phyloP scores from a whole-genome alignment of 2,113 vertebrate species.

The Dascyllus trimaculatus region DNA sequence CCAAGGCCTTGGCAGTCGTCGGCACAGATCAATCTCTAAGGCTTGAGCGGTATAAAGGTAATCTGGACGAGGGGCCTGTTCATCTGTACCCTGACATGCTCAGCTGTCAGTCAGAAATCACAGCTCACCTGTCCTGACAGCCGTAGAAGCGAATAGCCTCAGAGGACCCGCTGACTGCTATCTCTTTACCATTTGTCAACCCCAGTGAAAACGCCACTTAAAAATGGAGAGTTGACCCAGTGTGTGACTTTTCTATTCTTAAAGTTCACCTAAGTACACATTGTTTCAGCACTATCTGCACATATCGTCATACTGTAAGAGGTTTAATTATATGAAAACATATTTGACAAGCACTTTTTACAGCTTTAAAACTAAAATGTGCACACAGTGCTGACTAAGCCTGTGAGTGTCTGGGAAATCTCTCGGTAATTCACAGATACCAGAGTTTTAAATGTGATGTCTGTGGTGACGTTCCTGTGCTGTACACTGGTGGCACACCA shows the following conservation, averaged over 20 bases:
- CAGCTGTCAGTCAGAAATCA: conserved; percentile 57
- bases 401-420: too few relatives aligned
- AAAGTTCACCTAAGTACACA: too few relatives aligned
- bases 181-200: not conserved
- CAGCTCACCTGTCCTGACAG: conserved; percentile 51
- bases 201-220: not conserved
- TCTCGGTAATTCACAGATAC: too few relatives aligned
- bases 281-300: too few relatives aligned
- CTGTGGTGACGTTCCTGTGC: too few relatives aligned
- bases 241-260: not conserved
- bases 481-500: too few relatives aligned
- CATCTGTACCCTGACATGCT: conserved; percentile 48
- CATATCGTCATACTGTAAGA: too few relatives aligned
- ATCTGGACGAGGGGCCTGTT: conserved; percentile 52
- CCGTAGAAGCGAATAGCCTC: not conserved
- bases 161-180: not conserved
- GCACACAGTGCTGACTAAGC: too few relatives aligned
- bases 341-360: too few relatives aligned
- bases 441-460: too few relatives aligned
- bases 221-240: not conserved
- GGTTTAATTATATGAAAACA: too few relatives aligned
- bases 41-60: conserved; percentile 55
- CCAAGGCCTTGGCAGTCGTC: conserved; percentile 36
- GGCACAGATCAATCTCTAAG: conserved; percentile 58
- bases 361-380: too few relatives aligned